Conservation (phyloP, 2,797 vertebrate genomes). For the Knipowitschia caucasica region DNA sequence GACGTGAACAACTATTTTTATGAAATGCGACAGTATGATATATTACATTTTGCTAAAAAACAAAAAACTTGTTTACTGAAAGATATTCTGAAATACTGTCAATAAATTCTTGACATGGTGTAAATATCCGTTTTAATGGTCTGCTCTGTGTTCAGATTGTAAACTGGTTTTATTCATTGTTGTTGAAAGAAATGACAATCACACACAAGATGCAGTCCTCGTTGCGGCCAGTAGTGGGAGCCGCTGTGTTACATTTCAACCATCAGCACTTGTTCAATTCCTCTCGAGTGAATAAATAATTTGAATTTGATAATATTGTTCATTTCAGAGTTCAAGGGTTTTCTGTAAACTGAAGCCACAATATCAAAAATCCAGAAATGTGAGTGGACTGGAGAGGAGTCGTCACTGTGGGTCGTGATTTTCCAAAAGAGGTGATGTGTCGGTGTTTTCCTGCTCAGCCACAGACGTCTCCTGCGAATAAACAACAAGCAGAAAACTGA, state of each 20-base stretch:
- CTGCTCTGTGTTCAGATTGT: background rate
- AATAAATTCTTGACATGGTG: conserved; percentile 95
- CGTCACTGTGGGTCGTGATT: conserved; percentile 19
- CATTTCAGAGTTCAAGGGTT: conserved; percentile 12
- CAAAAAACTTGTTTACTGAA: conserved; percentile 99
- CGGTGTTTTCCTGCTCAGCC: conserved; percentile 11
- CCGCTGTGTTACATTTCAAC: too few species aligned
- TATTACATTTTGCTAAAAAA: conserved; percentile 99
- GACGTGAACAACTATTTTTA: conserved; percentile 99
- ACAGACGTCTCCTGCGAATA: conserved; percentile 31
- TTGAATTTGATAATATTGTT: background rate
- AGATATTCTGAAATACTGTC: conserved; percentile 99
- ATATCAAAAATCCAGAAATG: conserved; percentile 5
- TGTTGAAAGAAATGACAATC: conserved; percentile 14
- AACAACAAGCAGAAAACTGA: background rate
- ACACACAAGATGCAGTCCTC: too few species aligned
- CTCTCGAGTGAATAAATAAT: background rate
- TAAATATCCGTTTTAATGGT: conserved; percentile 42
- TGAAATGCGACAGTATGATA: conserved; percentile 99
- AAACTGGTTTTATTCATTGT: conserved; percentile 30
- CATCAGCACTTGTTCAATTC: too few species aligned
- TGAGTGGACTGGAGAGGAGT: conserved; percentile 4
- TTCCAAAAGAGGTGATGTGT: conserved; percentile 22
- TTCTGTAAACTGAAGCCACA: conserved; percentile 6
- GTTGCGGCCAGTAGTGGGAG: too few species aligned